A percentile compares a stretch with the other conserved stretches of the same genome.
These are phyloP conservation scores for Astyanax mexicanus DNA, from an alignment of 2,797 vertebrate genomes.

Conservation along the genomic window DNA sequence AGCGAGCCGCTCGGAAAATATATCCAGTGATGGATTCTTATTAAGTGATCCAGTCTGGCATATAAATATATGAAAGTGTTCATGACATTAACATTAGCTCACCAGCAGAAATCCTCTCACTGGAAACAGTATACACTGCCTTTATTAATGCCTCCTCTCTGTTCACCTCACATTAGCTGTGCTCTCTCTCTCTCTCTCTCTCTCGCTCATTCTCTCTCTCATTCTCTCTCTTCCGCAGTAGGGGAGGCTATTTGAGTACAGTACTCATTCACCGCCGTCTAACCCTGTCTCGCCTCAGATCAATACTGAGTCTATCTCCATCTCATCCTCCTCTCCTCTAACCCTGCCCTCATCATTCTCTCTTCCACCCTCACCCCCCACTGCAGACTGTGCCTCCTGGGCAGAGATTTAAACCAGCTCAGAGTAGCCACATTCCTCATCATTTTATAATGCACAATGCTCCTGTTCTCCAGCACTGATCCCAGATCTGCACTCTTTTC, in stretches of 20 bases:
- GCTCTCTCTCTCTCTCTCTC: too few relatives aligned
- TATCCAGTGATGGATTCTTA: background rate
- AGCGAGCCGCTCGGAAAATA: background rate
- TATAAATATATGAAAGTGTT: background rate
- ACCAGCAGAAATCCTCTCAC: background rate
- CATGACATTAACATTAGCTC: background rate
- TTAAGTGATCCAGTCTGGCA: background rate
- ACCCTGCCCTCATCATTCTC: background rate
- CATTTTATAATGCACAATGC: conserved; percentile 12
- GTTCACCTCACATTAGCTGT: background rate
- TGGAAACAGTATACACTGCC: background rate
- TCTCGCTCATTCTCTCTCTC: too few relatives aligned
- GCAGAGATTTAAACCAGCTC: background rate
- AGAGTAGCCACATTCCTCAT: background rate
- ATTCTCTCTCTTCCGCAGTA: background rate
- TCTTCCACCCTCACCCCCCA: background rate
- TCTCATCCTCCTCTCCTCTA: background rate
- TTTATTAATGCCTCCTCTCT: conserved; percentile 11
- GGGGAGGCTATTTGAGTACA: background rate
- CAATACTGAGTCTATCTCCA: conserved; percentile 23
- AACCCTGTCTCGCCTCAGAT: conserved; percentile 17
- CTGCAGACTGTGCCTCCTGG: background rate
- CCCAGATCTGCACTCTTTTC: background rate
- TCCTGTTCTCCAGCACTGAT: conserved; percentile 14
- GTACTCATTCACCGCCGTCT: conserved; percentile 16